Percentiles rank a stretch among this genome's conserved stretches.
Conservation (phyloP, 2,888 invertebrate genomes). For the Xestoiulus laeticollis region DNA sequence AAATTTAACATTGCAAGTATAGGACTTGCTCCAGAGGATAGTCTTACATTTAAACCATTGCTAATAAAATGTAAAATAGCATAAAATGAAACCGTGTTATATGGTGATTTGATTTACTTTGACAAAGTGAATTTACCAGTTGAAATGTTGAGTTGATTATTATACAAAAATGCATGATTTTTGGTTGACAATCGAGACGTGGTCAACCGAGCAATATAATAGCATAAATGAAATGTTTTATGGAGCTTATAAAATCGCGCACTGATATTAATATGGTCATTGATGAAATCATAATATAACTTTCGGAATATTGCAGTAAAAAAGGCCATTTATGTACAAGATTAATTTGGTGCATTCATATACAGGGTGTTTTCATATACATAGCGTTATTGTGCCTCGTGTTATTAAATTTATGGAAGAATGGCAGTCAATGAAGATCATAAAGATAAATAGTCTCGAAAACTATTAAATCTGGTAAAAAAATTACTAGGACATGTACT, state of each 20-base stretch:
- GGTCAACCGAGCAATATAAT: not conserved
- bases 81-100: too few relatives aligned
- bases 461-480: too few relatives aligned
- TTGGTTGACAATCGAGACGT: not conserved
- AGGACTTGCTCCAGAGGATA: too few relatives aligned
- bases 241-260: not conserved
- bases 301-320: not conserved
- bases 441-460: too few relatives aligned
- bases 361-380: not conserved
- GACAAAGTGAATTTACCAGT: not conserved
- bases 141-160: not conserved
- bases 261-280: not conserved
- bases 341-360: not conserved
- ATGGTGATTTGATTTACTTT: not conserved
- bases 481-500: too few relatives aligned
- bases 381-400: not conserved
- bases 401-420: not conserved
- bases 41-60: too few relatives aligned
- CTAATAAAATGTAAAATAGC: too few relatives aligned
- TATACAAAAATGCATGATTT: not conserved
- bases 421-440: too few relatives aligned
- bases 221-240: not conserved
- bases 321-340: not conserved
- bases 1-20: too few relatives aligned
- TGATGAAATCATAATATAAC: not conserved